Evolutionary conservation across 2,888 invertebrate genomes (phyloP), one percentile per base, ranked within the genome.

Genomic region (Epirrhoe tristata): DNA sequence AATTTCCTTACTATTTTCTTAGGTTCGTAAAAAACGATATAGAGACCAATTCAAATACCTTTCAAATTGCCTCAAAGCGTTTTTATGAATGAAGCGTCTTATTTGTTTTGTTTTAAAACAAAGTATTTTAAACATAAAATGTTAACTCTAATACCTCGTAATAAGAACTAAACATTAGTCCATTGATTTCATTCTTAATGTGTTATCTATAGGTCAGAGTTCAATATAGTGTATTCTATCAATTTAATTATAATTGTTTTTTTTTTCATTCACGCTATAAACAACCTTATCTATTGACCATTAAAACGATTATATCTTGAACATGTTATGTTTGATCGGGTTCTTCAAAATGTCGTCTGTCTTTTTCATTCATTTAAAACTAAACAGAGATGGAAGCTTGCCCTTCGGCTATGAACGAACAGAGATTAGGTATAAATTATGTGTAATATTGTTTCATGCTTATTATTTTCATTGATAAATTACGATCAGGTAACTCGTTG

Each of bases 21-120:
- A 10, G 5, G 32, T 32, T 32, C 2, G 39, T 39, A 39, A 39
- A 36, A 36, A n/a, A n/a, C n/a, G n/a, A n/a, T n/a, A n/a, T n/a
- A n/a, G n/a, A n/a, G n/a, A n/a, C n/a, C n/a, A n/a, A n/a, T n/a
- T n/a, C n/a, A n/a, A n/a, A n/a, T n/a, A n/a, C n/a, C n/a, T n/a
- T n/a, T n/a, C n/a, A n/a, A n/a, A 73, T 72, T 53, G 61, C 52
- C 58, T 67, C 66, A 72, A 70, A 72, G 72, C 71, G 76, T 77
- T 78, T 76, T 81, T 79, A 81, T 82, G 82, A 82, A 81, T 80
- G 79, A 78, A 79, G 63, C 66, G 55, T 62, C 72, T 72, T 73
- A 66, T 72, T 77, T 76, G 72, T 77, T 66, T 74, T 74, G 72
- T 74, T 71, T 77, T 75, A 71, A 64, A 59, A 56, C 31, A 32